Evolutionary conservation across 1,140 invertebrate species (phyloP), one percentile per base, ranked within the genome.

Genomic region (Harlomillsia oculata): DNA sequence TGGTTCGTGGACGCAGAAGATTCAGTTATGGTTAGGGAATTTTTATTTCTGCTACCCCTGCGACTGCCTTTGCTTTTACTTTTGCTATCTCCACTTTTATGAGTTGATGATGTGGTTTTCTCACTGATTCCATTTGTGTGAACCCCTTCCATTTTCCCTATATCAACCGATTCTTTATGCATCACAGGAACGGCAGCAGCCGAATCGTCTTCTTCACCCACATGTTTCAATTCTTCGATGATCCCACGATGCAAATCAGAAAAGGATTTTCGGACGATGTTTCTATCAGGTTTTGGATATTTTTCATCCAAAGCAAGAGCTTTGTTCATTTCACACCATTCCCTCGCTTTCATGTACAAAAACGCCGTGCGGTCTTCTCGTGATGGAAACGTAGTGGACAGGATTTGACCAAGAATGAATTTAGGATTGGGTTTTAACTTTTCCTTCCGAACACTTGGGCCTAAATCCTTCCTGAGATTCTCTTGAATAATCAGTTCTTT

Each of bases 281-380:
- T 28, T 16, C 51, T 30, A 34, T 58, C 52, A 5, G 56, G 55
- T 44, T 62, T 58, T 2, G 60, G 60, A 40, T 50, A 62, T 46
- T 48, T 54, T 32, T 50, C 34, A 40, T 62, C 60, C n/a, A 58
- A 8, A 11, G 46, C 44, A 18, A 54, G 39, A 8, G 56, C 55
- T 40, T 62, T 62, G 32, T 50, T 55, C 0, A 62, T 26, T 34
- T 62, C 51, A 39, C 55, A 58, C 37, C 44, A 62, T 44, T 62
- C 51, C 50, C 25, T 45, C 6, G 55, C 55, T 46, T 62, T 62
- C 6, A 37, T 6, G 20, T 40, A 55, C 5, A 58, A 29, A 34
- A 37, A 41, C 11, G 21, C 34, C 0, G 23, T 37, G 23, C 56
- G 37, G 37, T 45, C 40, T 16, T 30, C 25, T 25, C 32, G 16